These are phyloP conservation scores for Oryzias melastigma DNA, from an alignment of 2,113 vertebrate genomes.

Conservation along the genomic window DNA sequence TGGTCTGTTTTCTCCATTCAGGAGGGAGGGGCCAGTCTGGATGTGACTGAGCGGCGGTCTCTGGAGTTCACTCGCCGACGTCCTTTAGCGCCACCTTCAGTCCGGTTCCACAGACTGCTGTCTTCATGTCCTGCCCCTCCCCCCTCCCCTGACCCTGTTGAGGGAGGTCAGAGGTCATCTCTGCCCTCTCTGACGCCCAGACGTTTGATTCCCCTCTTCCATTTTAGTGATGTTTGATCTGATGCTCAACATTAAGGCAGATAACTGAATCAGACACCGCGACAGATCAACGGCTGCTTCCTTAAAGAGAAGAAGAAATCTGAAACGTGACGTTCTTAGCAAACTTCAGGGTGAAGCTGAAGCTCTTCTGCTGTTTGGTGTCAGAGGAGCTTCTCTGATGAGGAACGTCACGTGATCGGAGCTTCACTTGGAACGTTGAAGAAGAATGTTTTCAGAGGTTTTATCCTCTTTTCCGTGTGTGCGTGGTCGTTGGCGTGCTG, in stretches of 20 bases:
- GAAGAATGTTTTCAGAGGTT: too few relatives aligned
- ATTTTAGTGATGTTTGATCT: constrained; percentile 6
- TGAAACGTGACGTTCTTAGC: constrained; percentile 47
- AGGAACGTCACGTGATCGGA: too few relatives aligned
- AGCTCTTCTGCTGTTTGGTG: too few relatives aligned
- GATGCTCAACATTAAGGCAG: constrained; percentile 42
- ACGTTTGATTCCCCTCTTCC: constrained; percentile 51
- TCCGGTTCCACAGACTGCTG: too few relatives aligned
- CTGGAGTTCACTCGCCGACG: too few relatives aligned
- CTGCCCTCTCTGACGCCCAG: constrained; percentile 67
- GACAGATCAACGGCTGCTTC: constrained; percentile 28
- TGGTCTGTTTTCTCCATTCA: too few relatives aligned
- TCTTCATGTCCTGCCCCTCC: constrained; percentile 7
- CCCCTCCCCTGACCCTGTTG: constrained; percentile 66
- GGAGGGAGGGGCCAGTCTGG: too few relatives aligned
- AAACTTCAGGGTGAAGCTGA: constrained; percentile 19
- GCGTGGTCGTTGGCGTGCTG: constrained; percentile 5
- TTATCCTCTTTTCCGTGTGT: too few relatives aligned
- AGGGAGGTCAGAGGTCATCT: constrained; percentile 66
- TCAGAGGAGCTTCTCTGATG: too few relatives aligned
- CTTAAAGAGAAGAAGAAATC: constrained; percentile 2
- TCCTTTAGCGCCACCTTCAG: too few relatives aligned
- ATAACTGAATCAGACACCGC: constrained; percentile 37
- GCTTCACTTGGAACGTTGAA: too few relatives aligned
- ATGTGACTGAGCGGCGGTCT: too few relatives aligned